phyloP scores from a whole-genome alignment of 2,113 vertebrate genomes.

The Limnothrissa miodon region DNA sequence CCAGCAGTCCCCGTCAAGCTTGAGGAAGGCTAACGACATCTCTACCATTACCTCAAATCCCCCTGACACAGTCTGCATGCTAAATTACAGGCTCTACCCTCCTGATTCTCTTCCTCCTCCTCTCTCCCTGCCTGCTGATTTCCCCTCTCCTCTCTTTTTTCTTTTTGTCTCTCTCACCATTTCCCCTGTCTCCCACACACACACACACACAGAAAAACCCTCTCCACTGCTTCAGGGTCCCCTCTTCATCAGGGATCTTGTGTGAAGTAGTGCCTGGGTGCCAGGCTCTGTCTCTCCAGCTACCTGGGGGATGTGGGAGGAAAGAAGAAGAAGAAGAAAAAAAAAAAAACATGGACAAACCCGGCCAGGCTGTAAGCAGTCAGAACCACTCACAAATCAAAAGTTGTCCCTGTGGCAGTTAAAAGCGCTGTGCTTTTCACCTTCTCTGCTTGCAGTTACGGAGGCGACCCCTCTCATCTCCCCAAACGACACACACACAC shows the following conservation, averaged over 20 bases:
- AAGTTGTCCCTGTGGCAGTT: background rate
- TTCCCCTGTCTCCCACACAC: background rate
- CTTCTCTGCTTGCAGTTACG: background rate
- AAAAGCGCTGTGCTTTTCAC: background rate
- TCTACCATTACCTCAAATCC: constrained; percentile 10
- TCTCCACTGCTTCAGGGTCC: background rate
- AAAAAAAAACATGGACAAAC: background rate
- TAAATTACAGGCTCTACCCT: constrained; percentile 4
- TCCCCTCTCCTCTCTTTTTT: background rate
- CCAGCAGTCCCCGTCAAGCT: background rate
- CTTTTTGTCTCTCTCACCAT: background rate
- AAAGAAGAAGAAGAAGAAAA: background rate
- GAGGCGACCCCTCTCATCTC: background rate
- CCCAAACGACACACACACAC: too few relatives aligned
- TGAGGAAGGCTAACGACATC: constrained; percentile 24
- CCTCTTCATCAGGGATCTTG: background rate
- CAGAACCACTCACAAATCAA: background rate
- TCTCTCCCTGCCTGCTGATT: background rate
- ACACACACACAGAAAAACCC: background rate
- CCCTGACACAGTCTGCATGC: background rate
- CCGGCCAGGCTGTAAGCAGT: background rate
- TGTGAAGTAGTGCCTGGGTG: background rate
- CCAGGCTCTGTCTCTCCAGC: background rate
- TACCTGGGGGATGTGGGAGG: background rate
- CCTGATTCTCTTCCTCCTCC: background rate